Evolutionary conservation across 2,113 vertebrate species (phyloP).

Genomic region (Elachura formosa): DNA sequence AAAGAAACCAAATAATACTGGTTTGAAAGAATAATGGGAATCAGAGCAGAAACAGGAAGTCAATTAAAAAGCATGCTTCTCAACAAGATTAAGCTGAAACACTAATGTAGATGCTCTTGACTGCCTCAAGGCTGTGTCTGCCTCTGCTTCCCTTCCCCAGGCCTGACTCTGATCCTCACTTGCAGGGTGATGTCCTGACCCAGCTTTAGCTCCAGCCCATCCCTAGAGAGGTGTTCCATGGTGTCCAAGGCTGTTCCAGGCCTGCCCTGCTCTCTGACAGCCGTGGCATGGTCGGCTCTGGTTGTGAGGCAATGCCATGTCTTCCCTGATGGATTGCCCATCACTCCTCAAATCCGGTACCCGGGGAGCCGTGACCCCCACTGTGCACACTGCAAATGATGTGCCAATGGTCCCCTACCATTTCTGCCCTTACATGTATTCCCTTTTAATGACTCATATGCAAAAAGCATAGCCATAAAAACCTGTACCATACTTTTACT

Average conservation of each 20-base stretch:
- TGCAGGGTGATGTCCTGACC: not conserved
- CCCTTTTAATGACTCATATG: rapidly evolving
- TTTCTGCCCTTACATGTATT: not conserved
- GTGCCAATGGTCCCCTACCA: rapidly evolving
- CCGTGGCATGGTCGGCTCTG: not conserved
- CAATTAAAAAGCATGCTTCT: not conserved
- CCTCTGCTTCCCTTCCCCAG: not conserved
- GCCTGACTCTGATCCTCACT: not conserved
- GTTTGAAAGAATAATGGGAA: not conserved
- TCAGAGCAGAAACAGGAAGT: not conserved
- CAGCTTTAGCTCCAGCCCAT: not conserved
- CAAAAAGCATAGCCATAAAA: not conserved
- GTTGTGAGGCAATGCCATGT: no score
- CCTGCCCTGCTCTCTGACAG: not conserved
- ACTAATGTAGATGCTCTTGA: not conserved
- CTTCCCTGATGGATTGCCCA: not conserved
- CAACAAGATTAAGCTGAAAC: not conserved
- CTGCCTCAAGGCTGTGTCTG: not conserved
- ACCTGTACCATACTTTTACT: not conserved
- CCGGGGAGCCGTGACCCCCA: rapidly evolving
- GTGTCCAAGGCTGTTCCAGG: not conserved
- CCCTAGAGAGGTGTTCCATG: rapidly evolving
- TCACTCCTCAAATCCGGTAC: no score
- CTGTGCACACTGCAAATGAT: not conserved
- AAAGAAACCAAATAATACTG: not conserved